Conservation (phyloP, 1,140 invertebrate species). For the Schlechtendalia chinensis region DNA sequence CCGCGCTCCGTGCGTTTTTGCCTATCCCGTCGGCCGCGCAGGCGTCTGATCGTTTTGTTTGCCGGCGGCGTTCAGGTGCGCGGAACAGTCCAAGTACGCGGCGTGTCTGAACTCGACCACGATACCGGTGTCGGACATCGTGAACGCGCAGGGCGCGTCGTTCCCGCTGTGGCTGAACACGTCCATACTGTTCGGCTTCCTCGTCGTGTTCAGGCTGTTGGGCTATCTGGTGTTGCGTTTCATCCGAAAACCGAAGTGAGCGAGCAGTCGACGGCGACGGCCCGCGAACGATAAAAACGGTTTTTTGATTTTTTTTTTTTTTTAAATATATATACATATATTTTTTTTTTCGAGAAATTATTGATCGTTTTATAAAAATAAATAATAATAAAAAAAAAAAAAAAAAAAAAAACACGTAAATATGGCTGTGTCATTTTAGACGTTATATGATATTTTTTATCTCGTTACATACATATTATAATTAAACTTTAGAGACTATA, state of each 20-base stretch:
- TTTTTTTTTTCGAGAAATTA: no score
- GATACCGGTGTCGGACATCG: constrained; percentile 69
- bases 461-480: constrained; percentile 46
- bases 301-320: constrained; percentile 20
- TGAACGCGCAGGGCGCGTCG: constrained; percentile 63
- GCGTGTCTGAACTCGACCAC: constrained; percentile 62
- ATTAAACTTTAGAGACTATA: constrained; percentile 49
- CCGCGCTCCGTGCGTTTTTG: no score
- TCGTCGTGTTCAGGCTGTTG: constrained; percentile 70
- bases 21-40: no score
- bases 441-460: constrained; percentile 49
- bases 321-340: no score
- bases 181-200: constrained; percentile 69
- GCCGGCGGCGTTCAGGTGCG: no score
- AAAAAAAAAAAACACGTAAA: no score
- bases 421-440: constrained; percentile 49
- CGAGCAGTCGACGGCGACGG: constrained; percentile 32
- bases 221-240: constrained; percentile 76
- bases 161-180: constrained; percentile 76
- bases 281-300: constrained; percentile 43
- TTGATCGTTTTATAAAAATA: constrained; percentile 48
- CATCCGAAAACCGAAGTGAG: constrained; percentile 62
- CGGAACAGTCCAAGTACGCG: constrained; percentile 66
- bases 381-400: no score
- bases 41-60: no score